Base-by-base conservation (phyloP, 2,113 vertebrate genomes). In the Rousettus leschenaultii region DNA sequence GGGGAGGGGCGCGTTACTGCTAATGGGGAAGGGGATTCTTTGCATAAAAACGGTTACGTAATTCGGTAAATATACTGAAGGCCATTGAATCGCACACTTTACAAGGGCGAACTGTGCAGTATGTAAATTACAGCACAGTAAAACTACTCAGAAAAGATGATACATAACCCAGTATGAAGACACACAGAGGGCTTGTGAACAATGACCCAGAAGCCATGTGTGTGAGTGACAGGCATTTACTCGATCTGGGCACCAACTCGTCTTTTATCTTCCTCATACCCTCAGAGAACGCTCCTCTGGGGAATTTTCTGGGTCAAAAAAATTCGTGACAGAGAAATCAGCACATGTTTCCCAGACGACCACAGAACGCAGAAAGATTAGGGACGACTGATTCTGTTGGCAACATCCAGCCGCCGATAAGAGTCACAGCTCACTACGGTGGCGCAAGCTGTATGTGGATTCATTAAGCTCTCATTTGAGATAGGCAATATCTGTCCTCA, bases 51-150 rank as follows among this genome's bases (percentile, higher is more conserved):
- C 80, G 53, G 28, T 0, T 93, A 53, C 15, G 4, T 63, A 78
- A 57, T 43, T 94, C 61, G 74, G 19, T 28, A 79, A 78, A 73
- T n/a, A 63, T 8, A 86, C 6, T 21, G 65, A 86, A 86, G 86
- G 22, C 13, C n/a, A 38, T 0, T 57, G 73, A 83, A 79, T 19
- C 51, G 15, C 28, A 38, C 22, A 24, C 14, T 48, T 55, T 86
- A 90, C 66, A 35, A 63, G 38, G 21, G 71, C 61, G 26, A 88
- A 71, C 6, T 33, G 6, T 61, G 53, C 45, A 24, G n/a, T 12
- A 19, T 26, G 30, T 73, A 43, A 85, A n/a, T 22, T 57, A 6
- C 8, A 35, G 63, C 16, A 24, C n/a, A 88, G 26, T 40, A 61
- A 84, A 88, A 63, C 40, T 71, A 13, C 19, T 40, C 18, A 24